A percentile compares a stretch with the other conserved stretches of the same genome.
Evolutionary conservation across 2,113 vertebrate genomes (phyloP).

Genomic region (Xiphophorus maculatus): DNA sequence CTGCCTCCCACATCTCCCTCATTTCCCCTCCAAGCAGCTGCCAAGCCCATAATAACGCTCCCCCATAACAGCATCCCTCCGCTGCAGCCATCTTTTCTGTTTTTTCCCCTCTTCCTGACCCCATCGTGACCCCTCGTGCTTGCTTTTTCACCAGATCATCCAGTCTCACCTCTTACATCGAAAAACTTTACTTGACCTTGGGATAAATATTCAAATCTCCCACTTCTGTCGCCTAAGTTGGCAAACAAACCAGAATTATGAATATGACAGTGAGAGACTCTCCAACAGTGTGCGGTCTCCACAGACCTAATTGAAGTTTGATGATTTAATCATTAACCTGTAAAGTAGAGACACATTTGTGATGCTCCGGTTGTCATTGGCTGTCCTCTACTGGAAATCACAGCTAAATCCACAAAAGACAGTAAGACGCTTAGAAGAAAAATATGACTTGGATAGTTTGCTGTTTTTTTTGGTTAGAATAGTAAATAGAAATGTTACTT

Average conservation of each 20-base stretch:
- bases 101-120: neutral
- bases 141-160: neutral
- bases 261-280: conserved; percentile 8
- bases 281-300: neutral
- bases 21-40: conserved; percentile 18
- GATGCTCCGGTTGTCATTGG: neutral
- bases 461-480: neutral
- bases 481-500: neutral
- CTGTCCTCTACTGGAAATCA: neutral
- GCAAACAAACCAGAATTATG: conserved; percentile 15
- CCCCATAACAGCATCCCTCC: conserved; percentile 28
- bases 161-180: neutral
- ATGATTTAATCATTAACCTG: conserved; percentile 38
- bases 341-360: neutral
- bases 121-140: neutral
- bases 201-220: neutral
- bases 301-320: conserved; percentile 3
- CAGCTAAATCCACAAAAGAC: neutral
- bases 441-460: neutral
- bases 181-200: conserved; percentile 2
- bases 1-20: conserved; percentile 25
- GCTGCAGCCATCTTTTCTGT: neutral
- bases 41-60: conserved; percentile 31
- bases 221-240: neutral
- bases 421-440: neutral